Base-by-base conservation (phyloP, 2,797 vertebrate species). In the Momotus momota region DNA sequence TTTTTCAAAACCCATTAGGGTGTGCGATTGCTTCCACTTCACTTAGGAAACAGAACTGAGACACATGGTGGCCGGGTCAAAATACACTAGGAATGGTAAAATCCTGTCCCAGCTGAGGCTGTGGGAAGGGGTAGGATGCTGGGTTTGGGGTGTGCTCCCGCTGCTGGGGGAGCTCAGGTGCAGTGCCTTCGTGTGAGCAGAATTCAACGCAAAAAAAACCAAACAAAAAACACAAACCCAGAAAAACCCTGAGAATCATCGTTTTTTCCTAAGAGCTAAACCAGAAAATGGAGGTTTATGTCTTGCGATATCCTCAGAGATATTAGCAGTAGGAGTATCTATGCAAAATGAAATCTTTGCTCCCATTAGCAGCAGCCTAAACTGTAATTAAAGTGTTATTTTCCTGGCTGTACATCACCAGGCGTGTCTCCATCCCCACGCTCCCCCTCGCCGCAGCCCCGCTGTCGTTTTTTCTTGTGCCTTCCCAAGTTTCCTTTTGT, bases 401-500 rank as follows among this genome's bases (percentile, higher is more conserved):
- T 86, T 85, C 61, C 69, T 26, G 80, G 60, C 71, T 25, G 38
- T 46, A 9, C 41, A 58, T 51, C 90, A 25, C 58, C 54, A 51
- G 73, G n/a, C 8, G 0, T 18, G 0, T 15, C 7, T 15, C 67
- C 52, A 2, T 31, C 45, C 77, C 70, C n/a, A 0, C 1, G 20
- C 25, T 57, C n/a, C 83, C 46, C 33, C 26, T 46, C 4, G 0
- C 83, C 40, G 10, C 69, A 65, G 70, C 85, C 74, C 52, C 0
- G 6, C 58, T 22, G 2, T 20, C 5, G 7, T 29, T 86, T 64
- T 86, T 35, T 35, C 77, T 66, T 8, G 9, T 27, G 48, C 49
- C 48, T 90, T 74, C 73, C 33, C 6, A 12, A 79, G 55, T 29
- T 58, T 11, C 82, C 67, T 90, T 66, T 25, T 2, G 33, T 80